Base-by-base conservation (phyloP, 2,797 vertebrate genomes). In the Telmatherina bonti region DNA sequence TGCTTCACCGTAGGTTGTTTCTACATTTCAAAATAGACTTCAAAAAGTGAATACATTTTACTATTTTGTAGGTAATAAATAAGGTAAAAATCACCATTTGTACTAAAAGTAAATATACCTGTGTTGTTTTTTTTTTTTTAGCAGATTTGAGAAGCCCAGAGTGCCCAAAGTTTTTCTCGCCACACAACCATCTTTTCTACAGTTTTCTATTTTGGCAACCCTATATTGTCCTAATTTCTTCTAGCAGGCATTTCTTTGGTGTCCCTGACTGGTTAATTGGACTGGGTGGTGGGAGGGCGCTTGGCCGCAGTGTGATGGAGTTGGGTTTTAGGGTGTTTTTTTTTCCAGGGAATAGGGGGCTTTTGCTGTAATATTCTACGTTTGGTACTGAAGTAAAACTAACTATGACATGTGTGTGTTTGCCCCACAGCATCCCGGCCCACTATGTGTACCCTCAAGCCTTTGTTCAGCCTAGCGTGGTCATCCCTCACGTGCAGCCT, bases 401-500 rank as follows among this genome's bases (percentile, higher is more conserved):
- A 85, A 52, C 43, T 54, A 18, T 47, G n/a, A 24, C 22, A 5
- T 49, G 38, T 55, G n/a, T 82, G 31, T 88, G 69, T 86, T 87
- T 94, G 89, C 91, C 94, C 92, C 77, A 80, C 96, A 99, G 98
- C 95, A 99, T 99, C 85, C 98, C 98, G 8, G 96, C 98, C 83
- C 98, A 99, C 92, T 99, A 99, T 62, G 95, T 99, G 85, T 99
- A 99, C 90, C 98, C 98, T 45, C 98, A 99, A 94, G 97, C 98
- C 84, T 99, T 98, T 62, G 95, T 99, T 90, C 98, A 99, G 93
- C 98, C 97, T 15, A 98, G 97, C 82, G 91, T 99, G 93, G 96
- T 99, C 79, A 98, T 99, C 75, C 97, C 97, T 8, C 98, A 99
- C 1, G 95, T 99, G 51, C 97, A 99, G 88, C 96, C 95, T 0